Base-by-base conservation (phyloP, 2,113 vertebrate species). In the Oreochromis niloticus region DNA sequence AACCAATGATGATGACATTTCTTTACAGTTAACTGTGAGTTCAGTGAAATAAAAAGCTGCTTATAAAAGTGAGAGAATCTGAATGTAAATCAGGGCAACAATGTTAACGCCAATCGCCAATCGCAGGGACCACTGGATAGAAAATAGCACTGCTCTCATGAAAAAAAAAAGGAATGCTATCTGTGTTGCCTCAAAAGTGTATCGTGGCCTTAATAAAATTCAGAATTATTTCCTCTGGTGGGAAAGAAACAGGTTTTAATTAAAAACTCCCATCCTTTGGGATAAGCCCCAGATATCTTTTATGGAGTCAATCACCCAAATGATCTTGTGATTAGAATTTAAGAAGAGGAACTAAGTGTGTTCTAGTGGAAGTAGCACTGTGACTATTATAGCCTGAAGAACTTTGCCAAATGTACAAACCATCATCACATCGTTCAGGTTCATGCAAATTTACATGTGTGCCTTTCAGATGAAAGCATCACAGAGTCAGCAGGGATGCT, bases 291-390 rank as follows among this genome's bases (percentile, higher is more conserved):
- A 95, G 88, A 94, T 94, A 85, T 87, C 78, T 92, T 83, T 87
- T 84, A 93, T 83, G 83, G 50, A 90, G 90, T 94, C 93, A 92
- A 89, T 94, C 94, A 92, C 89, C 82, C 89, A 93, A 89, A 95
- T 91, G 10, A 89, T 86, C 85, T 56, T 16, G 89, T 87, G 82
- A 92, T 85, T 86, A 86, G 71, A 88, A 88, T 85, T 89, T 80
- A 91, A 73, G 61, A 81, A 16, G 86, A 84, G 56, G 80, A 91
- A 82, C 46, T 46, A 50, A 81, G 54, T 61, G 36, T 30, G 32
- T 83, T 75, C 91, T 11, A 46, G 39, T 52, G 56, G 63, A 85
- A 80, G 57, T 79, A 41, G 36, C 56, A 22, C 43, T 7, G 14
- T 68, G 30, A 50, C 71, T 17, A n/a, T 46, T 27, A 56, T 5